A percentile compares a stretch with the other conserved stretches of the same genome.
These are phyloP conservation scores for Platysternon megacephalum DNA, from an alignment of 2,113 vertebrate genomes.

Conservation along the genomic window DNA sequence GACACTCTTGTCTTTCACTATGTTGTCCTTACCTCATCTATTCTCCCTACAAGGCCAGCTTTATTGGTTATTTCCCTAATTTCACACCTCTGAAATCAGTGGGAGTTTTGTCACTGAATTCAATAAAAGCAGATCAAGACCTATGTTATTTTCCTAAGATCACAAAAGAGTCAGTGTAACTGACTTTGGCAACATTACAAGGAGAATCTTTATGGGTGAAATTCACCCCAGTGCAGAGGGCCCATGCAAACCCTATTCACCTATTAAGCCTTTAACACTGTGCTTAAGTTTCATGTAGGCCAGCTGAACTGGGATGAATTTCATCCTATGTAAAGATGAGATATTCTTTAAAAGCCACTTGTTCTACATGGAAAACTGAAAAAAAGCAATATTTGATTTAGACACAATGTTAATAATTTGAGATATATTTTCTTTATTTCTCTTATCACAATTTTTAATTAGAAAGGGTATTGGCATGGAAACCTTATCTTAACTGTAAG, in stretches of 20 bases:
- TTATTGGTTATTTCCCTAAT: background rate
- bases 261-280: background rate
- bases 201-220: background rate
- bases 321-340: background rate
- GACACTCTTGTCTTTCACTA: accelerated
- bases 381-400: background rate
- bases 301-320: background rate
- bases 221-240: background rate
- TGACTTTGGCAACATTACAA: background rate
- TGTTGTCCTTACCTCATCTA: background rate
- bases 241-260: accelerated
- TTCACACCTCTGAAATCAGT: background rate
- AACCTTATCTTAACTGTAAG: background rate
- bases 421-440: background rate
- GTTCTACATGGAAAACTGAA: background rate
- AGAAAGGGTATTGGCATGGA: background rate
- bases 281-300: background rate
- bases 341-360: background rate
- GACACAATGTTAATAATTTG: background rate
- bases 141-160: background rate
- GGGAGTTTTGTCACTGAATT: background rate
- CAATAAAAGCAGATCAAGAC: background rate
- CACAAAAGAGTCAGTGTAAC: background rate
- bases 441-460: background rate
- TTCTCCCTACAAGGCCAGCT: background rate